Base-by-base conservation (phyloP, 2,888 invertebrate species). In the Hartigia nigra region DNA sequence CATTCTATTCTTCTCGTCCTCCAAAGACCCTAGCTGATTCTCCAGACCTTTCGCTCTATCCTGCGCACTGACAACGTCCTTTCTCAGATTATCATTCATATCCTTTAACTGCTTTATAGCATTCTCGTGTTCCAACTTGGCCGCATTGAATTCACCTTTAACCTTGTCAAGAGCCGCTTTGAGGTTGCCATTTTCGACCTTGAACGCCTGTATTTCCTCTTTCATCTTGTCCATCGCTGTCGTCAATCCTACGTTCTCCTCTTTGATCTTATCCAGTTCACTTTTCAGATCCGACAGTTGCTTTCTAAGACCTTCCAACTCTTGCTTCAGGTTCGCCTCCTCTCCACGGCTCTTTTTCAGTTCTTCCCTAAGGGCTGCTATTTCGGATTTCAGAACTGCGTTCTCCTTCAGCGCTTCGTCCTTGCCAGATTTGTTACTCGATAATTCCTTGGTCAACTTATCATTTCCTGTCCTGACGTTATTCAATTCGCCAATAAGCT, bases 401-500 rank as follows among this genome's bases (percentile, higher is more conserved):
- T 82, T 69, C 78, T 86, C 87, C 14, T 79, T 82, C 37, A 78
- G 9, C 3, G 74, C 72, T 1, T 76, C 76, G 14, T 83, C 85
- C 37, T 75, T 83, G 14, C 80, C 80, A 9, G 78, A 36, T 76
- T 78, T 81, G 74, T 78, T 81, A 36, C 79, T 74, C 34, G 79
- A 79, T 55, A 87, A 74, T 39, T 85, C 85, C 74, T 84, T 84
- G 3, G 74, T 77, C 9, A 86, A 82, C 36, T 79, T 79, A 35
- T 75, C 77, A 74, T 84, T 69, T 75, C 85, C 82, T 4, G 75
- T 78, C 5, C 84, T 81, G 31, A 86, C 79, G n/a, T 82, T 81
- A 0, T 82, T 72, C 23, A 86, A 79, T 72, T 87, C 86, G 3
- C 78, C 80, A 23, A 85, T 14, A 37, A 86, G 75, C 32, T 82